These are phyloP conservation scores for Ceratoteleas bidentatus DNA, from an alignment of 1,140 invertebrate genomes.

Conservation along the genomic window DNA sequence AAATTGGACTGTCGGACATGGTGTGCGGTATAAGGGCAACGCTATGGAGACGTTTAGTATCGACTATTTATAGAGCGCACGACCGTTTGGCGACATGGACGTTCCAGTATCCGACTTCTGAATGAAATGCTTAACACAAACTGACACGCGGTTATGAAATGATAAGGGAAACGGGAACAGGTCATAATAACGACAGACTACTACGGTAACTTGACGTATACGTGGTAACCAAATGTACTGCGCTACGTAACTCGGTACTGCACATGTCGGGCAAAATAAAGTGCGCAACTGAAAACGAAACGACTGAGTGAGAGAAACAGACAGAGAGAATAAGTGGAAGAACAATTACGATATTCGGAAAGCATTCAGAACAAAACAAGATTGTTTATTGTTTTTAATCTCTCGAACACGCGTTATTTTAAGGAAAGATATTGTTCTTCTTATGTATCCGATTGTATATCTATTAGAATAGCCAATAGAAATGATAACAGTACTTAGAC, in stretches of 20 bases:
- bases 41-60: slow-evolving; percentile 14
- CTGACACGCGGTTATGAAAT: slow-evolving; percentile 26
- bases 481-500: too few relatives aligned
- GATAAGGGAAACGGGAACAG: slow-evolving; percentile 34
- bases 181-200: slow-evolving; percentile 45
- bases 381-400: too few relatives aligned
- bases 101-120: slow-evolving; percentile 74
- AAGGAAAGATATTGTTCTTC: too few relatives aligned
- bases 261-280: slow-evolving; percentile 61
- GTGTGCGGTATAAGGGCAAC: slow-evolving; percentile 32
- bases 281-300: slow-evolving; percentile 42
- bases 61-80: slow-evolving; percentile 55
- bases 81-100: slow-evolving; percentile 71
- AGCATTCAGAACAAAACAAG: too few relatives aligned
- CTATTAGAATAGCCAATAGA: too few relatives aligned
- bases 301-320: too few relatives aligned
- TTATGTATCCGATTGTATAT: too few relatives aligned
- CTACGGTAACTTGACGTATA: slow-evolving; percentile 12
- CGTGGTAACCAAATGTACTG: slow-evolving; percentile 37
- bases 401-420: too few relatives aligned
- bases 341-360: too few relatives aligned
- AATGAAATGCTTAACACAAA: slow-evolving; percentile 56
- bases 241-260: slow-evolving; percentile 37
- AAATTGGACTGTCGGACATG: slow-evolving; percentile 18
- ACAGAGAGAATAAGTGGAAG: too few relatives aligned